These are phyloP conservation scores for Zoanthus sociatus DNA, from an alignment of 92 coral and sea anemone genomes.

Conservation along the genomic window DNA sequence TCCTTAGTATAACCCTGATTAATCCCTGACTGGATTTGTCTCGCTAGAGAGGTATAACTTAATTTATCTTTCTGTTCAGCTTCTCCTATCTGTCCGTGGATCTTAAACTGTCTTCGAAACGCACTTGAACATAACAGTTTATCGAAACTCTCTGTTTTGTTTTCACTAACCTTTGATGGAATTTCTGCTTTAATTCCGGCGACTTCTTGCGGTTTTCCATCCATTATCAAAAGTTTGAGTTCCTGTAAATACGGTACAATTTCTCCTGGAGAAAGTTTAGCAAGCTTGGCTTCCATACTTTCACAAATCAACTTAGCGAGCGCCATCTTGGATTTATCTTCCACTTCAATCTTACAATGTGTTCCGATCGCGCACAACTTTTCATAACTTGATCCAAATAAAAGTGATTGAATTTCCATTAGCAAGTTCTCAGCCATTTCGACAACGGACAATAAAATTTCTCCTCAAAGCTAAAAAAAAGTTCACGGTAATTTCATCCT, in stretches of 20 bases:
- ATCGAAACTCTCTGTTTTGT: background rate
- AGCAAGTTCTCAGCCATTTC: background rate
- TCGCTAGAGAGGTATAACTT: slow-evolving; percentile 55
- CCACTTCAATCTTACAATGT: slow-evolving; percentile 26
- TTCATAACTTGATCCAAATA: background rate
- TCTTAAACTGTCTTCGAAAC: slow-evolving; percentile 53
- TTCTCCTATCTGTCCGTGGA: slow-evolving; percentile 59
- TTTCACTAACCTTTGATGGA: background rate
- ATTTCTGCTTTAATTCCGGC: slow-evolving; percentile 5
- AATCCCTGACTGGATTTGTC: slow-evolving; percentile 64
- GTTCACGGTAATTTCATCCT: background rate
- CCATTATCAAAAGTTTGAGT: slow-evolving; percentile 16
- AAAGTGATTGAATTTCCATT: background rate
- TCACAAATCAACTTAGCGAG: slow-evolving; percentile 24
- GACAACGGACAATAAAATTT: background rate
- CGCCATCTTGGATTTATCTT: slow-evolving; percentile 36
- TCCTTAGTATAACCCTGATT: slow-evolving; percentile 44
- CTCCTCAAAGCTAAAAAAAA: background rate
- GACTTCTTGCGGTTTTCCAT: slow-evolving; percentile 3
- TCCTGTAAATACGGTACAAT: slow-evolving; percentile 41
- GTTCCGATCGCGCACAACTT: background rate
- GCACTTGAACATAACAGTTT: background rate
- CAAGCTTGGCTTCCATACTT: slow-evolving; percentile 8
- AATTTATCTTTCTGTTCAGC: slow-evolving; percentile 70
- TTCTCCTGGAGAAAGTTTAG: slow-evolving; percentile 9